A percentile compares a stretch with the other conserved stretches of the same genome.
These are phyloP conservation scores for Clarias fuscus DNA, from an alignment of 2,797 vertebrate genomes.

Conservation along the genomic window DNA sequence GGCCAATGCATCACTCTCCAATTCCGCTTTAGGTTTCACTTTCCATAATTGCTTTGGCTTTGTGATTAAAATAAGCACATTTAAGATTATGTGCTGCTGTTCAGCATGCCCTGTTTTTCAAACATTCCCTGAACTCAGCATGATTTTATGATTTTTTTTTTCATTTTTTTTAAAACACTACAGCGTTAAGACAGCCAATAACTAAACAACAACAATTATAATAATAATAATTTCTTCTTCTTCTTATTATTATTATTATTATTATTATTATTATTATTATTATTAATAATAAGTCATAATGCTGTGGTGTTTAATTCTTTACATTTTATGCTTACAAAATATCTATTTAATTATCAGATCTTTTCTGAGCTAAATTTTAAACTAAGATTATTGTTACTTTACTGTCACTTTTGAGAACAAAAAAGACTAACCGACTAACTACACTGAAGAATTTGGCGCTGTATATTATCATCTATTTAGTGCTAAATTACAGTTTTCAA, in stretches of 20 bases:
- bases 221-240: too few relatives aligned
- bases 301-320: too few relatives aligned
- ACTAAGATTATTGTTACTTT: too few relatives aligned
- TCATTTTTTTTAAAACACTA: background rate
- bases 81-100: background rate
- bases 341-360: too few relatives aligned
- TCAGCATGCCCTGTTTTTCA: background rate
- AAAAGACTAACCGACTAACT: background rate
- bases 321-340: too few relatives aligned
- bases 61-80: background rate
- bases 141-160: background rate
- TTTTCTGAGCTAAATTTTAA: too few relatives aligned
- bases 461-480: background rate
- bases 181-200: too few relatives aligned
- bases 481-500: background rate
- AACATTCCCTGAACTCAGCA: background rate
- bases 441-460: background rate
- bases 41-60: background rate
- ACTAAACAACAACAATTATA: too few relatives aligned
- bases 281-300: too few relatives aligned
- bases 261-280: too few relatives aligned
- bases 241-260: too few relatives aligned
- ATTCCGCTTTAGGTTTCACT: background rate
- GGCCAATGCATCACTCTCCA: background rate
- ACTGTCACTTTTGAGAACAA: background rate